Base-by-base conservation (phyloP, 2,797 vertebrate species). In the Phylloscopus collybita region DNA sequence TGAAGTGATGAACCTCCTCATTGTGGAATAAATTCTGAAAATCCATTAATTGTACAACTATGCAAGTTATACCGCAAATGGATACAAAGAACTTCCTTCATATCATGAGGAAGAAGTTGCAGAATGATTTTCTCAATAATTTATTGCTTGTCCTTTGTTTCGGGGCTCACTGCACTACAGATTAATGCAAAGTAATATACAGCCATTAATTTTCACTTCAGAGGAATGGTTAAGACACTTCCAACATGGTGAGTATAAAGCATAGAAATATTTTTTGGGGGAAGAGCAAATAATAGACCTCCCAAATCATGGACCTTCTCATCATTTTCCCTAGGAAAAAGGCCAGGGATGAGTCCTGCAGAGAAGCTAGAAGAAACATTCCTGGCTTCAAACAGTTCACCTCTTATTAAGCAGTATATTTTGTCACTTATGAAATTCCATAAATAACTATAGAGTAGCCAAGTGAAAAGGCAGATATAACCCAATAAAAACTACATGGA, bases 391-490 rank as follows among this genome's bases (percentile, higher is more conserved):
- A 73, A 82, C 5, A 87, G 67, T 54, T 82, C n/a, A 73, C 29
- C 25, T 64, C 67, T 91, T 94, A 90, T 90, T 81, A 89, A 96
- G 66, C 59, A 80, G 23, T 92, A 75, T 89, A 88, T 95, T 74
- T 88, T 84, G 29, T 82, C 27, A 65, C 62, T 60, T 61, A 73
- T 57, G 74, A 81, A 76, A 94, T 69, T 92, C 21, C 79, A 47
- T 76, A 92, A 88, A 92, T 89, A 80, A 49, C 30, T 67, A 15
- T 40, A 74, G 12, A 93, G 1, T 9, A 73, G 13, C 5, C 57
- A 91, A 92, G 6, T 64, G 73, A 87, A 80, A 93, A 38, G 13
- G 18, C 11, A 88, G 25, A 69, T 42, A 87, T 87, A 84, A 54
- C 74, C 30, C 60, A 90, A 62, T 73, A 47, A 86, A 61, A 88